Conservation (phyloP, 1,140 invertebrate species). For the Drosophila sp. region DNA sequence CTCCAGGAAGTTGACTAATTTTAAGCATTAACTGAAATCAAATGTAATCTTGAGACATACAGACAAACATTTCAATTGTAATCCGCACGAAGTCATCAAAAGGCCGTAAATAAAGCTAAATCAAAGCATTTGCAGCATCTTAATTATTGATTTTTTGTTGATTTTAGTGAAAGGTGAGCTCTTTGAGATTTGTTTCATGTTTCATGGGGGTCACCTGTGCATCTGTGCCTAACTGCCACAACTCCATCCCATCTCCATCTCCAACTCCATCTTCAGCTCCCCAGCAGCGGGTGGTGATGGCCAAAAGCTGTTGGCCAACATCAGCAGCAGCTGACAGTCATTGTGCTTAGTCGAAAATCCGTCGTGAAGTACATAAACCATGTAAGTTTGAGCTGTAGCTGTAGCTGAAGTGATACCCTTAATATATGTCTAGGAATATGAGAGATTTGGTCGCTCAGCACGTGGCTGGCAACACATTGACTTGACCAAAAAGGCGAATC, state of each 20-base stretch:
- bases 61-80: constrained; percentile 12
- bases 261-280: constrained; percentile 3
- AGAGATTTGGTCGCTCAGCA: constrained; percentile 46
- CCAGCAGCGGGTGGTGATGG: constrained; percentile 25
- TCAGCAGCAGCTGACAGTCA: constrained; percentile 34
- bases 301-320: background rate
- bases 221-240: constrained; percentile 5
- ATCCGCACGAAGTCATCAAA: constrained; percentile 10
- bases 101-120: constrained; percentile 30
- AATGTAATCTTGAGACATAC: constrained; percentile 11
- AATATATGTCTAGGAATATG: constrained; percentile 51
- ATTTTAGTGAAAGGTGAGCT: constrained; percentile 50
- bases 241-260: background rate
- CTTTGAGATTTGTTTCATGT: constrained; percentile 32
- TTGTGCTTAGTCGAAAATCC: constrained; percentile 47
- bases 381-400: constrained; percentile 11
- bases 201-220: constrained; percentile 35
- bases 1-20: constrained; percentile 23
- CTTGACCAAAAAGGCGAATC: constrained; percentile 52
- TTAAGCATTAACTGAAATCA: constrained; percentile 2
- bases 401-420: constrained; percentile 30
- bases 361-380: constrained; percentile 37
- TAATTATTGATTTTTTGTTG: constrained; percentile 55
- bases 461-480: constrained; percentile 56
- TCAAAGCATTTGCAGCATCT: constrained; percentile 14